phyloP scores from a whole-genome alignment of 2,888 invertebrate species.

The Agrochola circellaris region DNA sequence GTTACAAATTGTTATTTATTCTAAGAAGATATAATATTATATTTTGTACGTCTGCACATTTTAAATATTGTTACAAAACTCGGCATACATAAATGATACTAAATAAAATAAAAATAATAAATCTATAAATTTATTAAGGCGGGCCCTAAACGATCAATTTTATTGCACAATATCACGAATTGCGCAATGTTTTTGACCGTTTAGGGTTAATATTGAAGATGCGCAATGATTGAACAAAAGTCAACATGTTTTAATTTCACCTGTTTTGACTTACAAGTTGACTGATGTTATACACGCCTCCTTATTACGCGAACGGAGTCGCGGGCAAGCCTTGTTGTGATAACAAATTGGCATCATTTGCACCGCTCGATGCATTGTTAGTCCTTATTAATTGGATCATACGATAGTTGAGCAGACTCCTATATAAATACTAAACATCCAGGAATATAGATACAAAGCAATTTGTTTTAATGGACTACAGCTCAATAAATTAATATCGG shows the following conservation, averaged over 20 bases:
- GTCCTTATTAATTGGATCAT: slow-evolving; percentile 10
- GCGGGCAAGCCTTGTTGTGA: neutral
- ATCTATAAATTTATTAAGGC: neutral
- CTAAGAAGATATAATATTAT: neutral
- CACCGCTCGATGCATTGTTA: slow-evolving; percentile 23
- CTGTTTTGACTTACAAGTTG: slow-evolving; percentile 19
- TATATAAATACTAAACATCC: slow-evolving; percentile 42
- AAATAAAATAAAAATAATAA: neutral
- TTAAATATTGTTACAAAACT: neutral
- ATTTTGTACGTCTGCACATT: neutral
- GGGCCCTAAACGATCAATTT: neutral
- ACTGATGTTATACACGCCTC: neutral
- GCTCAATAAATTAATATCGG: slow-evolving; percentile 33
- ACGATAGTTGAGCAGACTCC: slow-evolving; percentile 6
- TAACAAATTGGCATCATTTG: slow-evolving; percentile 35
- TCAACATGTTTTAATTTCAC: too few species aligned
- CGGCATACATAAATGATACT: neutral
- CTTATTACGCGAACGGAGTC: neutral
- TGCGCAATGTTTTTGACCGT: too few species aligned
- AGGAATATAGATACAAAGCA: slow-evolving; percentile 34
- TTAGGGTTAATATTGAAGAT: too few species aligned
- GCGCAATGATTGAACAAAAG: too few species aligned
- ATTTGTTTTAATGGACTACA: slow-evolving; percentile 44
- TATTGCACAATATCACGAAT: neutral
- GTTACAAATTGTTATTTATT: neutral